phyloP scores from a whole-genome alignment of 23 tunicate species.

The Styela clava region DNA sequence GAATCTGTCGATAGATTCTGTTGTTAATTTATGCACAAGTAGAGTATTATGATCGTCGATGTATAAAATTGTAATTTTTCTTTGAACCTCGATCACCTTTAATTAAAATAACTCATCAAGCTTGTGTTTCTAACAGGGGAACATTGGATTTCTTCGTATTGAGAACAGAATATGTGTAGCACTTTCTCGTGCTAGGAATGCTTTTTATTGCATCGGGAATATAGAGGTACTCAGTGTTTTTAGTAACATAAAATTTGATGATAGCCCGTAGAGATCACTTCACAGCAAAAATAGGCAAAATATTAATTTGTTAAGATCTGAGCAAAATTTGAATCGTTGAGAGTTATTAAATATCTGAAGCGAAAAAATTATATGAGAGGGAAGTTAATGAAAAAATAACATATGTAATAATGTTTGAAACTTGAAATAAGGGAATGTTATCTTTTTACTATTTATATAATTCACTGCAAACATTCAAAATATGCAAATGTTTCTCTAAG shows the following conservation, averaged over 20 bases:
- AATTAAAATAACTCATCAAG: neutral
- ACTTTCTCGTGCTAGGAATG: slow-evolving; percentile 53
- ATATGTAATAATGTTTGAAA: too few species aligned
- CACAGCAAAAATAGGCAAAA: too few species aligned
- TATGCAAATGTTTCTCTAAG: slow-evolving; percentile 3
- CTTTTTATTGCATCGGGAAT: slow-evolving; percentile 53
- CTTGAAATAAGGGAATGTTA: neutral
- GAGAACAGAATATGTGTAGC: slow-evolving; percentile 65
- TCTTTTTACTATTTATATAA: too few species aligned
- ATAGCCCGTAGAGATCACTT: neutral
- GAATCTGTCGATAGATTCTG: neutral
- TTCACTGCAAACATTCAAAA: neutral
- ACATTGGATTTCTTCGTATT: slow-evolving; percentile 43
- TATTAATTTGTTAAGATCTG: neutral
- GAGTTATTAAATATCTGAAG: too few species aligned
- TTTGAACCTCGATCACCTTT: too few species aligned
- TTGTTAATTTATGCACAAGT: neutral
- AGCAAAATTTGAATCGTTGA: too few species aligned
- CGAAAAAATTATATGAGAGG: too few species aligned
- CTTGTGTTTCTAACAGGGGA: slow-evolving; percentile 22
- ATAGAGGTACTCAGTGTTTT: slow-evolving; percentile 8
- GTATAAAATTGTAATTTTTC: too few species aligned
- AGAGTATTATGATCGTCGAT: too few species aligned
- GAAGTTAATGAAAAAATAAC: too few species aligned
- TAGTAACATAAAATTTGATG: neutral